Conservation (phyloP, 1,140 invertebrate genomes). For the Pachyrhynchus sulphureomaculatus region DNA sequence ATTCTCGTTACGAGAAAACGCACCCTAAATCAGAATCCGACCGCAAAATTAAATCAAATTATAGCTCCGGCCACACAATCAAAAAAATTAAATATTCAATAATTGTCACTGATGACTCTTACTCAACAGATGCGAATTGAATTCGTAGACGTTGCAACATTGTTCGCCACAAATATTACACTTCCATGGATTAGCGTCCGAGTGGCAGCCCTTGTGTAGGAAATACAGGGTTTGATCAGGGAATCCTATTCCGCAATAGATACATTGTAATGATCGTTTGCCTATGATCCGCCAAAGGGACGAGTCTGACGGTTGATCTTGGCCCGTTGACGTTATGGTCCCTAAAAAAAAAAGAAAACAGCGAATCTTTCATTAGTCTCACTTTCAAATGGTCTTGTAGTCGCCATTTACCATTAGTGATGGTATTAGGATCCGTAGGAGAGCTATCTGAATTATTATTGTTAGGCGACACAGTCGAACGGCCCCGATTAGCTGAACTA, state of each 20-base stretch:
- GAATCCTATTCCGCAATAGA: constrained; percentile 91
- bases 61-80: too few species aligned
- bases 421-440: constrained; percentile 48
- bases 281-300: constrained; percentile 44
- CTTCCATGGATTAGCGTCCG: constrained; percentile 95
- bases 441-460: constrained; percentile 45
- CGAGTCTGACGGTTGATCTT: constrained; percentile 52
- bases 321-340: constrained; percentile 65
- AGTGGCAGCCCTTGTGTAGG: constrained; percentile 96
- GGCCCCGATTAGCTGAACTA: constrained; percentile 44
- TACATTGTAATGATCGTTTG: constrained; percentile 58
- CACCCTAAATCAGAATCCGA: too few species aligned
- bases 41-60: too few species aligned
- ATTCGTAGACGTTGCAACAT: constrained; percentile 92
- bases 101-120: constrained; percentile 75
- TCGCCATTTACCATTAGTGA: constrained; percentile 59
- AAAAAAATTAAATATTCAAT: neutral
- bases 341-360: neutral
- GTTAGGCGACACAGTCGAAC: constrained; percentile 35
- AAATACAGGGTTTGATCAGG: constrained; percentile 94
- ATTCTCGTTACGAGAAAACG: too few species aligned
- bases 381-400: neutral
- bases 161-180: constrained; percentile 96
- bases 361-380: too few species aligned
- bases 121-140: constrained; percentile 93